These are phyloP conservation scores for Alosa alosa DNA, from an alignment of 2,113 vertebrate genomes.

Conservation along the genomic window DNA sequence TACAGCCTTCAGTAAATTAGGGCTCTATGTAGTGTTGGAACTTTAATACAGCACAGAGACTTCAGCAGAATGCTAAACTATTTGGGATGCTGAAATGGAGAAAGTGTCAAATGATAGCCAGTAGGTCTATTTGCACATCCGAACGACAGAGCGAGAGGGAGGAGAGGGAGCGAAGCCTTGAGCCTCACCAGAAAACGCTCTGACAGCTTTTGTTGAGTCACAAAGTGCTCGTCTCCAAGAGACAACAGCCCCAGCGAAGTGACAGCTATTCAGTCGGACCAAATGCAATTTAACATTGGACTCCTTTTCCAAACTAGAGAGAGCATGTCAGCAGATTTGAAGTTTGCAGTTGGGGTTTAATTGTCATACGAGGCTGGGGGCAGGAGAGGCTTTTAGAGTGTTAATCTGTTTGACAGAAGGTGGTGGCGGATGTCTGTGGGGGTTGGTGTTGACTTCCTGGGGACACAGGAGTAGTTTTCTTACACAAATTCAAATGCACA, in stretches of 20 bases:
- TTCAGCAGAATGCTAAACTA: slow-evolving; percentile 28
- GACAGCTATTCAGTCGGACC: slow-evolving; percentile 45
- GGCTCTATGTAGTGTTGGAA: neutral
- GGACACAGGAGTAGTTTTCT: slow-evolving; percentile 31
- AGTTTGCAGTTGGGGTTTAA: slow-evolving; percentile 8
- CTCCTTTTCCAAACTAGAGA: slow-evolving; percentile 37
- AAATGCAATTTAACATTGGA: slow-evolving; percentile 38
- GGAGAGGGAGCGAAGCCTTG: neutral
- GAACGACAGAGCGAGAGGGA: slow-evolving; percentile 9
- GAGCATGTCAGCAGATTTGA: slow-evolving; percentile 46
- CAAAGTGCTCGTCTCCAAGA: neutral
- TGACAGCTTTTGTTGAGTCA: slow-evolving; percentile 28
- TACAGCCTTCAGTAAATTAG: slow-evolving; percentile 21
- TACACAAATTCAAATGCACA: neutral
- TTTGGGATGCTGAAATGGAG: slow-evolving; percentile 35
- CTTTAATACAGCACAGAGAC: neutral
- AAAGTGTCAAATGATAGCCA: slow-evolving; percentile 22
- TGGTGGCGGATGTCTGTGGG: slow-evolving; percentile 17
- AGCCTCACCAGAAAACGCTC: slow-evolving; percentile 6
- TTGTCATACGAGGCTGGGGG: slow-evolving; percentile 14
- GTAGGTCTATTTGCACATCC: slow-evolving; percentile 43
- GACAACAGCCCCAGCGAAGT: neutral
- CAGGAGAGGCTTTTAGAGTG: slow-evolving; percentile 25
- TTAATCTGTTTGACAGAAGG: slow-evolving; percentile 30
- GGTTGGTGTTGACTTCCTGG: neutral